Evolutionary conservation across 2,888 invertebrate species (phyloP), one percentile per base, ranked within the genome.

Genomic region (Lomographa bimaculata): DNA sequence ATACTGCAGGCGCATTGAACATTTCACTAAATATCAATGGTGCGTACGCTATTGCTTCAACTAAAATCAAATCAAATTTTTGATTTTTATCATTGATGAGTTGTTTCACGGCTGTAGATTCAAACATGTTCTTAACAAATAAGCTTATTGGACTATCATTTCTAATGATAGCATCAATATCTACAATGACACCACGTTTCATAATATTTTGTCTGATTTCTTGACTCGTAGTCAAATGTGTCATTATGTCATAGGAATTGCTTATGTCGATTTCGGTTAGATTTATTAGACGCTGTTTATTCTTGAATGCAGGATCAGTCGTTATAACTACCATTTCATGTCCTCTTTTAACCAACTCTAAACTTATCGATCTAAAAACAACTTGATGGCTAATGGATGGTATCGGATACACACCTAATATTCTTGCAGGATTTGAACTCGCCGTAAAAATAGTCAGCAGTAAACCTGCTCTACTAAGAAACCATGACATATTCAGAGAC

Each of bases 351-450:
- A 67, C 64, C 7, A 89, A 48, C 21, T 75, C 78, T 3, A 61
- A 40, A 5, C 69, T 64, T 0, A 84, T 36, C 0, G 64, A 54
- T 17, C 66, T 59, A 30, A 65, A 79, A 0, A 77, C 69, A 0
- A 73, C 53, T 49, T 81, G 80, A 42, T 86, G 85, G 37, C 82
- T 87, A 16, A 77, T 57, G 0, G 80, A 72, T 1, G 81, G 71
- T 2, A 55, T 47, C 0, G 80, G 64, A 25, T 72, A 58, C 0
- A 80, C 49, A 0, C 59, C 74, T 12, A 85, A 45, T 17, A 85
- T 83, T 40, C 62, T 66, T 0, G 73, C 74, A n/a, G 48, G 34
- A 3, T 40, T 4, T 4, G 4, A 2, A 4, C 2, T 4, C 14
- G 4, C 14, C 14, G 14, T 4, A 14, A 4, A 14, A 14, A 14